phyloP scores from a whole-genome alignment of 2,797 vertebrate species.

The Myripristis jacobus region DNA sequence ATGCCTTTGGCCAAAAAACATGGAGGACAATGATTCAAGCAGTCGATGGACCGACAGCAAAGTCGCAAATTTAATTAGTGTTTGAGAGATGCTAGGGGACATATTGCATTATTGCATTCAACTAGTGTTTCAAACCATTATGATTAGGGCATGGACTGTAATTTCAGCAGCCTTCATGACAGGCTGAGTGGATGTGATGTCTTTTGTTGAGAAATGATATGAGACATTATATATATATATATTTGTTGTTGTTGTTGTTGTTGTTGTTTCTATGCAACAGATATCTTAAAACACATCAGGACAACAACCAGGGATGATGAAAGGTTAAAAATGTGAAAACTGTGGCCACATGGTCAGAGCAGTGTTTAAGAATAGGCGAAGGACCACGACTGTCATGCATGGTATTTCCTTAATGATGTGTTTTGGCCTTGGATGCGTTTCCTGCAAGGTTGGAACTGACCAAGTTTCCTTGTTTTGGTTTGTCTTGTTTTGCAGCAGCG shows the following conservation, averaged over 20 bases:
- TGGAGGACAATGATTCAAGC: slow-evolving; percentile 9
- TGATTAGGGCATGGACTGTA: not conserved
- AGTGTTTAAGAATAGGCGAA: too few species aligned
- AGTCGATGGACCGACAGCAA: slow-evolving; percentile 22
- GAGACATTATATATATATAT: too few species aligned
- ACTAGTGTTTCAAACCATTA: not conserved
- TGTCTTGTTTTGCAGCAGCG: slow-evolving; percentile 48
- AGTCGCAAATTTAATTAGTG: slow-evolving; percentile 4
- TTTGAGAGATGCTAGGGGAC: slow-evolving; percentile 1
- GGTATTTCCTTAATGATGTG: too few species aligned
- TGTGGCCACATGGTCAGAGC: too few species aligned
- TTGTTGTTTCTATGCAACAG: too few species aligned
- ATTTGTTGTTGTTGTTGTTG: too few species aligned
- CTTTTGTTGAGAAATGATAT: too few species aligned
- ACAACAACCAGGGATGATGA: not conserved
- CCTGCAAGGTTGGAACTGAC: too few species aligned
- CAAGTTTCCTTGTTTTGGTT: slow-evolving; percentile 40
- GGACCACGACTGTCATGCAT: too few species aligned
- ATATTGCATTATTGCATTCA: not conserved
- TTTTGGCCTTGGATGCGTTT: too few species aligned
- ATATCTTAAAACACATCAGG: not conserved
- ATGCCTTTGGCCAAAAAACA: slow-evolving; percentile 39
- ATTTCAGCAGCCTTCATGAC: too few species aligned
- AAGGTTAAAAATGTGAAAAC: not conserved
- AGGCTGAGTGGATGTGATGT: too few species aligned